These are phyloP conservation scores for Tetramorium simillimum DNA, from an alignment of 1,140 invertebrate genomes.

Conservation along the genomic window DNA sequence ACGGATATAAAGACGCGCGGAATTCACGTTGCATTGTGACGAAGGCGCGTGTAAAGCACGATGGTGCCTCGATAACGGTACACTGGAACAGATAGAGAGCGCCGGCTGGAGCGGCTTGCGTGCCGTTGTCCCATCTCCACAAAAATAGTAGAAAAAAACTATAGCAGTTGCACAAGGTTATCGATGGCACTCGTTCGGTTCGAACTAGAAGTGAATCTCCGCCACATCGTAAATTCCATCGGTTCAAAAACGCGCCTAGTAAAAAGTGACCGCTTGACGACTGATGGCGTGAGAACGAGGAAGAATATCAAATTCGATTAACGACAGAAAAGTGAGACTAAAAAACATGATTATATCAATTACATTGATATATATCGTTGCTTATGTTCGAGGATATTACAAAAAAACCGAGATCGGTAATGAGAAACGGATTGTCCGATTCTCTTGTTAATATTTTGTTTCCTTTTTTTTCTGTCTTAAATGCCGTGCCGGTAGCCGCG, in stretches of 20 bases:
- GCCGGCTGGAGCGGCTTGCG: neutral
- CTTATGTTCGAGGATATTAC: neutral
- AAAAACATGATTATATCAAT: slow-evolving; percentile 28
- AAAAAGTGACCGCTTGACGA: neutral
- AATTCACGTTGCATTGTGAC: slow-evolving; percentile 68
- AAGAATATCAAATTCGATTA: slow-evolving; percentile 19
- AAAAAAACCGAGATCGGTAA: neutral
- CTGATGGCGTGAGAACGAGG: neutral
- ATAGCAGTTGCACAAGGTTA: neutral
- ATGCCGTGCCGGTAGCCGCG: neutral
- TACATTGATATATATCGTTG: slow-evolving; percentile 3
- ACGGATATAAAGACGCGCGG: slow-evolving; percentile 53
- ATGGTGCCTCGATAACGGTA: slow-evolving; percentile 71
- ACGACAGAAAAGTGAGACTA: neutral
- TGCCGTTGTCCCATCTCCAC: neutral
- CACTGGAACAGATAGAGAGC: slow-evolving; percentile 64
- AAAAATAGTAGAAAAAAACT: slow-evolving; percentile 36
- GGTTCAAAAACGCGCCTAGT: neutral
- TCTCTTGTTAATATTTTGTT: neutral
- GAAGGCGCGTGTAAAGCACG: slow-evolving; percentile 54
- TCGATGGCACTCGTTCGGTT: neutral
- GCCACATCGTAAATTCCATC: neutral
- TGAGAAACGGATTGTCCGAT: neutral
- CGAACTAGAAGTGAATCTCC: neutral
- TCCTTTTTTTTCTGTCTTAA: neutral